A percentile compares a stretch with the other conserved stretches of the same genome.
phyloP scores from a whole-genome alignment of 2,888 invertebrate genomes.

The Chymomyza fuscimana region DNA sequence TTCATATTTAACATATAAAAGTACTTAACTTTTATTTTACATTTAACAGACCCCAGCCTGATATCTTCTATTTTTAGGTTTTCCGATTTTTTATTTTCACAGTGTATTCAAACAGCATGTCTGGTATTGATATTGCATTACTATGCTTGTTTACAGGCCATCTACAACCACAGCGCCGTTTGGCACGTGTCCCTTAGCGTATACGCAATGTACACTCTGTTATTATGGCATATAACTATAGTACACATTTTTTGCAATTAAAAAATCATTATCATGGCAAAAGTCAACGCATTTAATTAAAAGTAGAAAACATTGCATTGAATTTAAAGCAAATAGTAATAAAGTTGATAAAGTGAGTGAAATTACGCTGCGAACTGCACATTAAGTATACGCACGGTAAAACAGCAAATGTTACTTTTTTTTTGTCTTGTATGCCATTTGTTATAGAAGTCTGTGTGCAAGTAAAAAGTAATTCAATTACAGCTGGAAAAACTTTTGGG shows the following conservation, averaged over 20 bases:
- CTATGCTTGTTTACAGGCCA: too few relatives aligned
- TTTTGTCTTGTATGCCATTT: background rate
- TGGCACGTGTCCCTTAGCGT: background rate
- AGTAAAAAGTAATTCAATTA: conserved; percentile 14
- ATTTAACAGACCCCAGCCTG: too few relatives aligned
- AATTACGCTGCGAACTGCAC: background rate
- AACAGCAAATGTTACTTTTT: background rate
- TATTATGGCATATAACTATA: background rate
- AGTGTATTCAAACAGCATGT: background rate
- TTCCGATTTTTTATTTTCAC: background rate
- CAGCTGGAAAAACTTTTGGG: background rate
- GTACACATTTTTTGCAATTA: background rate
- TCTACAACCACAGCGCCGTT: background rate
- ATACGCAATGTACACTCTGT: background rate
- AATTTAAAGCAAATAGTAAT: conserved; percentile 1
- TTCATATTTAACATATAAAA: too few relatives aligned
- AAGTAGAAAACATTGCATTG: background rate
- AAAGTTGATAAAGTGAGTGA: background rate
- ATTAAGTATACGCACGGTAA: conserved; percentile 8
- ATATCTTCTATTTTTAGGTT: too few relatives aligned
- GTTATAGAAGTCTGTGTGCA: background rate
- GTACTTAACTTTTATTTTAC: too few relatives aligned
- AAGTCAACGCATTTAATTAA: background rate
- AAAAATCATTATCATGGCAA: background rate
- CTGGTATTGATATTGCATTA: background rate